Evolutionary conservation across 2,113 vertebrate species (phyloP).

Genomic region (Ifrita kowaldi): DNA sequence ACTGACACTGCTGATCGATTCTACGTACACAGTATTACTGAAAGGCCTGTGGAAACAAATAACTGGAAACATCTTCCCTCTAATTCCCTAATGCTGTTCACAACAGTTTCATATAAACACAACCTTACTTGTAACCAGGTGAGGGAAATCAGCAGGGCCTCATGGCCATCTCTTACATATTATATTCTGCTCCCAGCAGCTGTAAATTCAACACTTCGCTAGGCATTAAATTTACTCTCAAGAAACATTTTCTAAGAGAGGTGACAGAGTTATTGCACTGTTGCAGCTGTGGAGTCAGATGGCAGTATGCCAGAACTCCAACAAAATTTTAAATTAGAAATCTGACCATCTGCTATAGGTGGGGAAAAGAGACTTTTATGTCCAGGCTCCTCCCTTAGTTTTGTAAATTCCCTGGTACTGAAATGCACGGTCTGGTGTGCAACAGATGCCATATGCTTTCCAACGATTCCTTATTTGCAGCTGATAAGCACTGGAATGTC

Average conservation of each 20-base stretch:
- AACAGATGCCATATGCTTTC: constrained; percentile 2
- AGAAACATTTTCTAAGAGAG: constrained; percentile 46
- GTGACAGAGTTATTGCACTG: constrained; percentile 51
- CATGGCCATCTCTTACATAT: neutral
- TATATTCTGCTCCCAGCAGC: constrained; percentile 29
- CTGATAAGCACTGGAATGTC: neutral
- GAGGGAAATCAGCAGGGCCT: constrained; percentile 14
- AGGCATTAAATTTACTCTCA: constrained; percentile 57
- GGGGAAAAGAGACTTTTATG: neutral
- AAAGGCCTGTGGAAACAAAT: neutral
- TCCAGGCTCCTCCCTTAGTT: neutral
- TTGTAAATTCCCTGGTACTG: neutral
- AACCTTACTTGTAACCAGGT: constrained; percentile 13
- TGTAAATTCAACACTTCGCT: constrained; percentile 36
- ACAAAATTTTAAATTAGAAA: constrained; percentile 52
- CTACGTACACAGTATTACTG: neutral
- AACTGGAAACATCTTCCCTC: constrained; percentile 9
- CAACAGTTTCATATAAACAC: neutral
- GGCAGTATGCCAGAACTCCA: constrained; percentile 31
- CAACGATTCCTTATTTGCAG: neutral
- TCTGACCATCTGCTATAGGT: constrained; percentile 44
- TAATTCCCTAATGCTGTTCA: neutral
- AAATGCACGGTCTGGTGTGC: neutral
- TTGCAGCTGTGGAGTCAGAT: constrained; percentile 51
- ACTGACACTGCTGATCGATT: neutral